Percentiles rank a stretch among this genome's conserved stretches.
Evolutionary conservation across 2,888 invertebrate species (phyloP).

Genomic region (Glyphotaelius pellucidus): DNA sequence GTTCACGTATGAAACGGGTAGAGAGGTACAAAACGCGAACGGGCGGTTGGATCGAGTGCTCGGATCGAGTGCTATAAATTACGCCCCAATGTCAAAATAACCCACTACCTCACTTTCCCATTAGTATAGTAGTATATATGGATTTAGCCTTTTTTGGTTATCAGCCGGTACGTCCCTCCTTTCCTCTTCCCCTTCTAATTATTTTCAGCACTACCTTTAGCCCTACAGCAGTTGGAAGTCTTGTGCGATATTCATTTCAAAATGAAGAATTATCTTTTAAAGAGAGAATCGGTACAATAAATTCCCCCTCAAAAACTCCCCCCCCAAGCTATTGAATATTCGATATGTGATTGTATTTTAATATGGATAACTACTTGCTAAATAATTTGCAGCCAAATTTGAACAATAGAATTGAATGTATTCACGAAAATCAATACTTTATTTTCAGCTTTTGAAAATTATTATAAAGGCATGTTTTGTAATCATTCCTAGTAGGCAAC

Average conservation of each 20-base stretch:
- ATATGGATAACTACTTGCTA: neutral
- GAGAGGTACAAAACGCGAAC: too few relatives aligned
- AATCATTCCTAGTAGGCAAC: neutral
- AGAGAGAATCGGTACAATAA: neutral
- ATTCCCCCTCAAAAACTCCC: neutral
- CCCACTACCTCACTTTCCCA: too few relatives aligned
- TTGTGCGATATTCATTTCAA: neutral
- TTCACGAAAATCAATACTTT: neutral
- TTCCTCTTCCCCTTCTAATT: too few relatives aligned
- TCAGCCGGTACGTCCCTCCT: too few relatives aligned
- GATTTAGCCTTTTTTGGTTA: too few relatives aligned
- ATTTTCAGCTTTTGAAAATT: neutral
- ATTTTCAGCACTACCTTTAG: too few relatives aligned
- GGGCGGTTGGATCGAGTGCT: too few relatives aligned
- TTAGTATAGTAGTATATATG: too few relatives aligned
- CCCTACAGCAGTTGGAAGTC: too few relatives aligned
- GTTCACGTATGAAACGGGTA: too few relatives aligned
- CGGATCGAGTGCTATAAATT: too few relatives aligned
- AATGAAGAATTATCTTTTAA: neutral
- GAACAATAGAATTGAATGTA: neutral
- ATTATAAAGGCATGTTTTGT: neutral
- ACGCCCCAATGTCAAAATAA: too few relatives aligned
- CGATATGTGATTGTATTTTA: neutral
- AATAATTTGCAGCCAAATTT: neutral
- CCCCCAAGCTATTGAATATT: neutral